phyloP scores from a whole-genome alignment of 2,797 vertebrate genomes.

The Sebastes trivittatus region DNA sequence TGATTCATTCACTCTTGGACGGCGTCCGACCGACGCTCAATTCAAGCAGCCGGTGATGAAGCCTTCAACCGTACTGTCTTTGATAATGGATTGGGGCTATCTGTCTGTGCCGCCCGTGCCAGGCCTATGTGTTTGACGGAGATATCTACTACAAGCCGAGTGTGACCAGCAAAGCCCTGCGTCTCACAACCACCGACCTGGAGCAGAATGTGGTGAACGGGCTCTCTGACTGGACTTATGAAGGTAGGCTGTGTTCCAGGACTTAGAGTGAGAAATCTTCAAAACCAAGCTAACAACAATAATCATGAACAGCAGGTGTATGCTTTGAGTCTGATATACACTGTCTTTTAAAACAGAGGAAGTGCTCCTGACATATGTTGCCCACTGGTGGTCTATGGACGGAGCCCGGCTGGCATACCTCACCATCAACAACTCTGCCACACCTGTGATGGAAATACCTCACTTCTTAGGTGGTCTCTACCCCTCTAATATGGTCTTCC shows the following conservation, averaged over 20 bases:
- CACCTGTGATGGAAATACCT: slow-evolving; percentile 87
- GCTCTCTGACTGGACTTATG: slow-evolving; percentile 87
- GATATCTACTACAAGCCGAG: slow-evolving; percentile 86
- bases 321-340: not conserved
- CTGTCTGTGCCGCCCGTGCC: slow-evolving; percentile 47
- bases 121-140: slow-evolving; percentile 85
- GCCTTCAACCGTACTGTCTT: slow-evolving; percentile 48
- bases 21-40: slow-evolving; percentile 7
- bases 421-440: slow-evolving; percentile 86
- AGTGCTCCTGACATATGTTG: slow-evolving; percentile 78
- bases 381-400: slow-evolving; percentile 88
- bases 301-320: not conserved
- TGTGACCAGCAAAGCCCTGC: slow-evolving; percentile 72
- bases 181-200: slow-evolving; percentile 79
- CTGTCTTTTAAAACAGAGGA: slow-evolving; percentile 79
- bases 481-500: slow-evolving; percentile 81
- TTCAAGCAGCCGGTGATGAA: slow-evolving; percentile 36
- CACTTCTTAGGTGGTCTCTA: slow-evolving; percentile 86
- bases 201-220: slow-evolving; percentile 81
- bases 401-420: slow-evolving; percentile 86
- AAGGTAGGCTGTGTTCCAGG: slow-evolving; percentile 71
- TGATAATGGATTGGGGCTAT: slow-evolving; percentile 58
- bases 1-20: slow-evolving; percentile 66
- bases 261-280: not conserved
- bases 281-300: not conserved